phyloP scores from a whole-genome alignment of 1,140 invertebrate species.

The Grapholita molesta region DNA sequence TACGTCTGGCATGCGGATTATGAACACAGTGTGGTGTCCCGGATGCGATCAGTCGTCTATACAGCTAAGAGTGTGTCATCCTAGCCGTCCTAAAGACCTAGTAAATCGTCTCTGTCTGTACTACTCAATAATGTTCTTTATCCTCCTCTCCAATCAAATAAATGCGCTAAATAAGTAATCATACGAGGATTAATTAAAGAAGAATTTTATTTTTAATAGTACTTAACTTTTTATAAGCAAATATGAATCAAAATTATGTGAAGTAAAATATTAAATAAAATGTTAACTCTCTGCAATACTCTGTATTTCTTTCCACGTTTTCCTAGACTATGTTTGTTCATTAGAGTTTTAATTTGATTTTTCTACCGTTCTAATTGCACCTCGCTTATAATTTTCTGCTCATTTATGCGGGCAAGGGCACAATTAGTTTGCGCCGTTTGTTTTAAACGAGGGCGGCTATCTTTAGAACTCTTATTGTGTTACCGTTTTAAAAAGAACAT shows the following conservation, averaged over 20 bases:
- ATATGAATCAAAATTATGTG: neutral
- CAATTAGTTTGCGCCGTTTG: conserved; percentile 54
- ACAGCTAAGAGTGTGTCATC: no score
- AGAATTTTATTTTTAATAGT: no score
- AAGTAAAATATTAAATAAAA: neutral
- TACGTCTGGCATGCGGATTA: no score
- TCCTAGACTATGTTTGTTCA: conserved; percentile 65
- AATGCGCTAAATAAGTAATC: no score
- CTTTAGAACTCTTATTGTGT: neutral
- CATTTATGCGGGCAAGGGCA: conserved; percentile 50
- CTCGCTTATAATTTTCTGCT: conserved; percentile 59
- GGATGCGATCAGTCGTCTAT: no score
- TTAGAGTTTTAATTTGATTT: conserved; percentile 73
- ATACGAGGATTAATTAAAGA: no score
- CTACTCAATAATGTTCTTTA: no score
- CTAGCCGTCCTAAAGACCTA: no score
- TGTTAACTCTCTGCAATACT: conserved; percentile 27
- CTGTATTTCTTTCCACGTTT: conserved; percentile 27
- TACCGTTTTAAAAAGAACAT: neutral
- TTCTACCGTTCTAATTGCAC: conserved; percentile 70
- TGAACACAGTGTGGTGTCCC: no score
- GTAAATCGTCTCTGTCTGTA: no score
- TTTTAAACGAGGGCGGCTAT: conserved; percentile 16
- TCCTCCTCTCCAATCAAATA: no score
- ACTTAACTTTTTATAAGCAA: no score